Percentiles rank a stretch among this genome's conserved stretches.
Evolutionary conservation across 1,140 invertebrate genomes (phyloP).

Genomic region (Orius laevigatus): DNA sequence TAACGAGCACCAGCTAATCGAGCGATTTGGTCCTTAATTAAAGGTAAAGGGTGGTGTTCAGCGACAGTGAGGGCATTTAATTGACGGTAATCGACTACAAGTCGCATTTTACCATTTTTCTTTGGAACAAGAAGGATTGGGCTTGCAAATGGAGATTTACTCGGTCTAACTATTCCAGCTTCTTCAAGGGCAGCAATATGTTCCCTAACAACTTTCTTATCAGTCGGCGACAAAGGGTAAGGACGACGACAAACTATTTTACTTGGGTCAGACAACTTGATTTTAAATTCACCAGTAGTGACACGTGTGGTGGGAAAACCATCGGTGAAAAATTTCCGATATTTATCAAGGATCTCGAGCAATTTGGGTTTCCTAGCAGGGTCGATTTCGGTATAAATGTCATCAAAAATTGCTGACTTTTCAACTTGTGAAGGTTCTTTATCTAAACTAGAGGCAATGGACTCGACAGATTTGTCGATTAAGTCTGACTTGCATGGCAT

Average conservation of each 20-base stretch:
- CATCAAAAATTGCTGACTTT: background rate
- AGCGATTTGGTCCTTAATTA: slow-evolving; percentile 23
- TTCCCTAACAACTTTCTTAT: slow-evolving; percentile 10
- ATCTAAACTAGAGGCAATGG: background rate
- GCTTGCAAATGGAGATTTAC: slow-evolving; percentile 22
- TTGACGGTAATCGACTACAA: slow-evolving; percentile 28
- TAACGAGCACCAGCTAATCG: slow-evolving; percentile 21
- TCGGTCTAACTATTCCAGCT: slow-evolving; percentile 19
- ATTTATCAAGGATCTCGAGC: background rate
- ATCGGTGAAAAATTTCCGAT: background rate
- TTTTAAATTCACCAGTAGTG: too few species aligned
- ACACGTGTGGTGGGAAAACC: too few species aligned
- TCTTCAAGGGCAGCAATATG: slow-evolving; percentile 10
- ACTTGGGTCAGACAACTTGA: slow-evolving; percentile 10
- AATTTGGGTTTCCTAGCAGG: background rate
- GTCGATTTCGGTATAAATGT: slow-evolving; percentile 4
- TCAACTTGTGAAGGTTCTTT: background rate
- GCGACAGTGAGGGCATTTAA: slow-evolving; percentile 26
- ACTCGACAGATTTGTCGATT: background rate
- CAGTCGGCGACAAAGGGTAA: slow-evolving; percentile 10
- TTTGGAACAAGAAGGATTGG: slow-evolving; percentile 24
- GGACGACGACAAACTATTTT: slow-evolving; percentile 12
- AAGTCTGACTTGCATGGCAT: background rate
- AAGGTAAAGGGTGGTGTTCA: slow-evolving; percentile 25
- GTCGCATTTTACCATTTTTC: slow-evolving; percentile 22